Base-by-base conservation (phyloP, 2,797 vertebrate genomes). In the Sternarchorhynchus goeldii region DNA sequence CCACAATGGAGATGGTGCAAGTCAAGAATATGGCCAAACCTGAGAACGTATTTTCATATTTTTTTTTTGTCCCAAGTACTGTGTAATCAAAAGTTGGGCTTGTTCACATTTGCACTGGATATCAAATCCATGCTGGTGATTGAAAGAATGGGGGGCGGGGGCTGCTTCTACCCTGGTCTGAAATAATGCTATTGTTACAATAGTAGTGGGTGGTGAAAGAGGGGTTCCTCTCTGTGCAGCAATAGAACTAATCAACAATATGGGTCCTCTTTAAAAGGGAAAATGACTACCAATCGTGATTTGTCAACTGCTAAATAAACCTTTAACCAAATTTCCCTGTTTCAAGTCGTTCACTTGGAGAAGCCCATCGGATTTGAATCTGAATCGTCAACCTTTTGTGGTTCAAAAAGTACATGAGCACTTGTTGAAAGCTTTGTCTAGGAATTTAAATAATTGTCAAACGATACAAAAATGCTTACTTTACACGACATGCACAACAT, bases 271-370 rank as follows among this genome's bases (percentile, higher is more conserved):
- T 50, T 10, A 50, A 50, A 50, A 50, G 8, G 45, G 10, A 36
- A 36, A 36, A 50, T 67, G 70, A 70, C 56, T 72, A 31, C 68
- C 67, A 39, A 57, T 69, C 62, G 60, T 58, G 55, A 64, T 63
- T 63, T 77, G 78, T 84, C 39, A 82, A 25, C 50, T 82, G 83
- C 32, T 76, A 31, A 89, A 90, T 90, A 89, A 90, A 90, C 57
- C 2, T 68, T 34, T 81, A 36, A 84, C 75, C 53, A 84, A 70
- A n/a, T 73, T 10, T 75, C 17, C 14, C 18, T 31, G 8, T 8
- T 4, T n/a, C 32, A 34, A 5, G 29, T 18, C 10, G 34, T 81
- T 76, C 79, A 3, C 18, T 25, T 29, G 7, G 8, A 50, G 45
- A 50, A 50, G 45, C 45, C 14, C 8, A 10, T 14, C 10, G 4